These are phyloP conservation scores for Bombyx huttoni DNA, from an alignment of 2,888 invertebrate genomes.

Conservation along the genomic window DNA sequence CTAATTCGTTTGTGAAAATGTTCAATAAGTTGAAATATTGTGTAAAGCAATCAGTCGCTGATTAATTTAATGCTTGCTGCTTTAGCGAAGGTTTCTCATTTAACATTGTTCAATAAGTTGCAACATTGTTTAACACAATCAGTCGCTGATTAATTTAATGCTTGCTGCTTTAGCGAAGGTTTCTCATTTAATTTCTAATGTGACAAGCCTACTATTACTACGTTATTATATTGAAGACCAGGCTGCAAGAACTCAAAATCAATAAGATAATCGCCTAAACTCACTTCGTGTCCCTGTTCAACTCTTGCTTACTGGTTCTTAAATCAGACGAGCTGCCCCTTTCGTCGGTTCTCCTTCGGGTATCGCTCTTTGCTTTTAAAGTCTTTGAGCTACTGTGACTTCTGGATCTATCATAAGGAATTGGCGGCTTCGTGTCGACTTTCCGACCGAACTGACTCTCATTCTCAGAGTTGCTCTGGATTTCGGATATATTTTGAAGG, in stretches of 20 bases:
- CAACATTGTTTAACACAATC: too few species aligned
- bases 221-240: background rate
- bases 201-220: too few species aligned
- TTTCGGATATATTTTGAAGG: slow-evolving; percentile 73
- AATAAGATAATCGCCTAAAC: slow-evolving; percentile 11
- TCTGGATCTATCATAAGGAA: slow-evolving; percentile 55
- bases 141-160: too few species aligned
- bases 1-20: too few species aligned
- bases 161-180: too few species aligned
- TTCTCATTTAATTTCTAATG: too few species aligned
- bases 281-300: slow-evolving; percentile 54
- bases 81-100: too few species aligned
- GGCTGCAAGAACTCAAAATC: background rate
- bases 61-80: too few species aligned
- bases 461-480: slow-evolving; percentile 53
- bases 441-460: slow-evolving; percentile 49
- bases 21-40: too few species aligned
- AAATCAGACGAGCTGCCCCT: slow-evolving; percentile 46
- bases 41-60: too few species aligned
- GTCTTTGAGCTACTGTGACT: slow-evolving; percentile 65
- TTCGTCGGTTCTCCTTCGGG: slow-evolving; percentile 26
- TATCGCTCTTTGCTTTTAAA: slow-evolving; percentile 37
- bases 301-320: slow-evolving; percentile 51
- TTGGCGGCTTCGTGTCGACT: slow-evolving; percentile 45
- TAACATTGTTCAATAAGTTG: too few species aligned